Evolutionary conservation across 2,888 invertebrate species (phyloP).

Genomic region (Chrysolina oricalcia): DNA sequence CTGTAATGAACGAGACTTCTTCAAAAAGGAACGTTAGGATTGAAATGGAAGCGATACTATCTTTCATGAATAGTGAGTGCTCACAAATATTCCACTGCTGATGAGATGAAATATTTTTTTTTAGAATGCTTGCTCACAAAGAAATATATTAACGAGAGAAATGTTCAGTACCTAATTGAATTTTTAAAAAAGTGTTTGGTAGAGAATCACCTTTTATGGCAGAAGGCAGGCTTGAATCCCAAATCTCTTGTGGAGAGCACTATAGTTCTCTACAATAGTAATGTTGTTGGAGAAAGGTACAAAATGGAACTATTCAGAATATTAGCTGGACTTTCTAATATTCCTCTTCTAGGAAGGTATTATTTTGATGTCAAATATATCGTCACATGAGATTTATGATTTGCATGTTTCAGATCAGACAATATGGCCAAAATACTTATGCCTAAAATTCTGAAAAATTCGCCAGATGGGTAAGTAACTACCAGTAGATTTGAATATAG

Average conservation of each 20-base stretch:
- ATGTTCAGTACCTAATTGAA: constrained; percentile 52
- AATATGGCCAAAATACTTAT: background rate
- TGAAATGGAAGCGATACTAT: constrained; percentile 70
- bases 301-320: constrained; percentile 70
- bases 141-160: constrained; percentile 52
- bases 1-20: constrained; percentile 70
- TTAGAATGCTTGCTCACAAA: constrained; percentile 55
- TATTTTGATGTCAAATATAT: background rate
- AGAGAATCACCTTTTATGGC: constrained; percentile 58
- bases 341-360: background rate
- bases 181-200: constrained; percentile 57
- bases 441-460: constrained; percentile 7
- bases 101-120: constrained; percentile 33
- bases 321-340: constrained; percentile 70
- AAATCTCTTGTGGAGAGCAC: constrained; percentile 54
- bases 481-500: background rate
- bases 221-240: constrained; percentile 56
- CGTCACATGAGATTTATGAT: constrained; percentile 30
- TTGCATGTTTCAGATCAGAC: constrained; percentile 49
- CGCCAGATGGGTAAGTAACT: background rate
- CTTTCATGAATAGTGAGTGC: constrained; percentile 73
- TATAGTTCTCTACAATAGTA: constrained; percentile 52
- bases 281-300: constrained; percentile 51
- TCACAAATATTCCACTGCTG: constrained; percentile 23
- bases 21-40: constrained; percentile 49